A percentile compares a stretch with the other conserved stretches of the same genome.
These are phyloP conservation scores for Palythoa grandis DNA, from an alignment of 92 coral and sea anemone genomes.

Conservation along the genomic window DNA sequence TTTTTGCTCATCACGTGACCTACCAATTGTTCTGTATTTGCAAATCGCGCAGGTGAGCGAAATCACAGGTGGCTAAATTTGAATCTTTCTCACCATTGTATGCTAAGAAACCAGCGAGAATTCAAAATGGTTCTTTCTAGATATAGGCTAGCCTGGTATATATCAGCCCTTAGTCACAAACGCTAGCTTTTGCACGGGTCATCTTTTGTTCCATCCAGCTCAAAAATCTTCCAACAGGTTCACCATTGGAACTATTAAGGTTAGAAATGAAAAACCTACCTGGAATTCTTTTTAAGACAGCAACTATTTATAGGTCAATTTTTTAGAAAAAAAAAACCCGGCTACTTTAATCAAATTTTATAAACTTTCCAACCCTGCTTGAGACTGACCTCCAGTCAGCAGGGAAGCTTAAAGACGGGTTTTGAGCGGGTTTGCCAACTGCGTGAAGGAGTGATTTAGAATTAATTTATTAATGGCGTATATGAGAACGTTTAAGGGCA, in stretches of 20 bases:
- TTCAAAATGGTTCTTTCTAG: constrained; percentile 52
- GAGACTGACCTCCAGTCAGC: constrained; percentile 28
- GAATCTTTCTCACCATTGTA: constrained; percentile 84
- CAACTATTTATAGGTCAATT: constrained; percentile 3
- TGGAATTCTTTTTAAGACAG: neutral
- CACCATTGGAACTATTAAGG: constrained; percentile 20
- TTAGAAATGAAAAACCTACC: neutral
- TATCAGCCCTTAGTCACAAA: constrained; percentile 24
- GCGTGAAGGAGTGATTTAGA: constrained; percentile 18
- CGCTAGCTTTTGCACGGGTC: constrained; percentile 26
- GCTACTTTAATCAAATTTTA: neutral
- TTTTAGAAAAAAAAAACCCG: neutral
- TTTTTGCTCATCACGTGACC: constrained; percentile 85
- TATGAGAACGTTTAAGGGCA: constrained; percentile 5
- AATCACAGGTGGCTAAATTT: constrained; percentile 68
- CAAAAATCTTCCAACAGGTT: neutral
- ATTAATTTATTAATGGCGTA: constrained; percentile 29
- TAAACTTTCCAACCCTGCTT: constrained; percentile 28
- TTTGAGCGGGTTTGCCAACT: constrained; percentile 19
- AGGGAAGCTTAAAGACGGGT: constrained; percentile 37
- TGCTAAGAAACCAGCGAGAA: constrained; percentile 5
- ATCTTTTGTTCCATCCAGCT: neutral
- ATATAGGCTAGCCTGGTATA: constrained; percentile 31
- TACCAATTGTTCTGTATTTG: constrained; percentile 79
- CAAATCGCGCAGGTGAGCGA: constrained; percentile 80